Base-by-base conservation (phyloP, 2,113 vertebrate genomes). In the Cichladusa arquata region DNA sequence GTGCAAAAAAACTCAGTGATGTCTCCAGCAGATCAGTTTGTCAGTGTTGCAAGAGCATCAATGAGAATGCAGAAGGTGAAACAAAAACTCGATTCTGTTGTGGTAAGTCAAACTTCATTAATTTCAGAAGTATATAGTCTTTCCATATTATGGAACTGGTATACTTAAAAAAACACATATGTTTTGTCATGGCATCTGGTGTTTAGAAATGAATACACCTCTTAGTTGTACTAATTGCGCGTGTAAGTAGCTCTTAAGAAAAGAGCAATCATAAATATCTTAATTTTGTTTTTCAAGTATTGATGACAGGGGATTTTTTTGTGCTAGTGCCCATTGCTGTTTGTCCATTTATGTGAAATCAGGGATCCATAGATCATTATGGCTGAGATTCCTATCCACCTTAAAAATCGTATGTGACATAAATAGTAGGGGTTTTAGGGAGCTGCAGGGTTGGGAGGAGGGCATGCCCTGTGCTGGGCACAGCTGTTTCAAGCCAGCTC, bases 21-120 rank as follows among this genome's bases (percentile, higher is more conserved):
- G 26, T 97, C 97, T 70, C 96, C 97, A 9, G 88, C 98, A 95
- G 98, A 98, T 92, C 98, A 98, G 51, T 98, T 98, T 69, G 94
- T 97, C 72, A 98, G 62, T 47, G 84, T 97, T 67, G 97, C 98
- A 64, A 98, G 97, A 92, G 79, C 98, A 61, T 98, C 98, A 9
- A 25, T 99, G 90, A 99, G 98, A 96, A 98, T 99, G 98, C 98
- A 98, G 91, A 98, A 98, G 89, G 98, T 99, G 47, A 99, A 98
- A 93, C 98, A 99, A 89, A 99, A 98, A 64, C 98, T 99, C 22
- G 98, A 99, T 95, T 99, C 99, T 42, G 99, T 99, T 89, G 95
- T 97, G 87, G 99, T 99, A 98, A 97, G 97, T 96, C 26, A 86
- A 45, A 72, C 91, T 44, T 54, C 65, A 87, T 89, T 92, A 51